These are phyloP conservation scores for Oreochromis spilurus DNA, from an alignment of 2,113 vertebrate genomes.

Conservation along the genomic window DNA sequence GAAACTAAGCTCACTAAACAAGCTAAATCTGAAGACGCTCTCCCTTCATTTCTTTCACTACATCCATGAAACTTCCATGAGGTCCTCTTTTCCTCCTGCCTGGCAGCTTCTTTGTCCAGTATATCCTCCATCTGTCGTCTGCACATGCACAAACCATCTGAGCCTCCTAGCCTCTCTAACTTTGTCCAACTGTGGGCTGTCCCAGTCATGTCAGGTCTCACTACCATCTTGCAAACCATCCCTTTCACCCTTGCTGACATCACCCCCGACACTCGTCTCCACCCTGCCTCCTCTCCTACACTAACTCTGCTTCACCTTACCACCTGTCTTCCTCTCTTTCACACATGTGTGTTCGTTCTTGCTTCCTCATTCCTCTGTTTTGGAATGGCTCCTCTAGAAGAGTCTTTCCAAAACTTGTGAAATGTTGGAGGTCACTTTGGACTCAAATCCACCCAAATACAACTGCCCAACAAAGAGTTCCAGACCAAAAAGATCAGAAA, in stretches of 20 bases:
- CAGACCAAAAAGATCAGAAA: rapidly evolving
- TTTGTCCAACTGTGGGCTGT: background rate
- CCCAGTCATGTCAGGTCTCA: background rate
- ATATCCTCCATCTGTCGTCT: background rate
- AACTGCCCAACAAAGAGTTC: background rate
- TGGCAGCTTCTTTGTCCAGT: background rate
- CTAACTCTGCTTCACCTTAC: rapidly evolving
- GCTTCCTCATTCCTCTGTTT: no score
- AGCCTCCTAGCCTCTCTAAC: background rate
- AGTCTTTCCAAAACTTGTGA: rapidly evolving
- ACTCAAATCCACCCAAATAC: background rate
- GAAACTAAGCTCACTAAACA: background rate
- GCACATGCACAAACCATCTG: background rate
- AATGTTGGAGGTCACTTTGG: rapidly evolving
- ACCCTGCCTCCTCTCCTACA: background rate
- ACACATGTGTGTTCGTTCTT: no score
- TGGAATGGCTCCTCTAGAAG: background rate
- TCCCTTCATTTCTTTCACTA: background rate
- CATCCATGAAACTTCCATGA: background rate
- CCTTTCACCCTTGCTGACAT: background rate
- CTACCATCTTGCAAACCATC: background rate
- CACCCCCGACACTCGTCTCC: background rate
- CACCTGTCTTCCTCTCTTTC: no score
- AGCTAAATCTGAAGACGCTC: rapidly evolving
- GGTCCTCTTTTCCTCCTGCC: background rate